Evolutionary conservation across 2,888 invertebrate species (phyloP).

Genomic region (Ctenicera cuprea): DNA sequence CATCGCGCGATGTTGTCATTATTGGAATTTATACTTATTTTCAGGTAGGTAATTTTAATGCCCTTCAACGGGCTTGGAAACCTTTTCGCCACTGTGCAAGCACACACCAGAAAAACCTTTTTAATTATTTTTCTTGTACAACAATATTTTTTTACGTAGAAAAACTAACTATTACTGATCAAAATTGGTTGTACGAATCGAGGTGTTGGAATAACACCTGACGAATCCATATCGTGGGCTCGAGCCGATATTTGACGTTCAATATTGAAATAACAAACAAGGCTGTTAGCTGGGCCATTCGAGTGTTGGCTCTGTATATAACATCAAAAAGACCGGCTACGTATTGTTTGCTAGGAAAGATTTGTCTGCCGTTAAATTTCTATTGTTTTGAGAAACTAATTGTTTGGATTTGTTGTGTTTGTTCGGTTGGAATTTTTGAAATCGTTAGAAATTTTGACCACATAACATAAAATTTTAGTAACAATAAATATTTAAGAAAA

Average conservation of each 20-base stretch:
- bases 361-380: slow-evolving; percentile 49
- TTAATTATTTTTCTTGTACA: too few relatives aligned
- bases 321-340: slow-evolving; percentile 49
- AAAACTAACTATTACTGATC: too few relatives aligned
- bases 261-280: slow-evolving; percentile 50
- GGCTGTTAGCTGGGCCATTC: slow-evolving; percentile 48
- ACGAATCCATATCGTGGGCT: slow-evolving; percentile 35
- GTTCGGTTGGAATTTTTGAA: slow-evolving; percentile 28
- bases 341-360: slow-evolving; percentile 45
- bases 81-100: too few relatives aligned
- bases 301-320: slow-evolving; percentile 47
- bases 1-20: background rate
- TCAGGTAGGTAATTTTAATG: too few relatives aligned
- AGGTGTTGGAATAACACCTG: slow-evolving; percentile 17
- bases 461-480: background rate
- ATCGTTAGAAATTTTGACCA: slow-evolving; percentile 19
- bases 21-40: background rate
- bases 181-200: background rate
- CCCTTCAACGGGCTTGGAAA: too few relatives aligned
- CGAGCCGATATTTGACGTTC: slow-evolving; percentile 48
- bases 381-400: slow-evolving; percentile 49
- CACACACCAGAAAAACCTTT: too few relatives aligned
- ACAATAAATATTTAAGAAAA: too few relatives aligned
- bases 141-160: too few relatives aligned
- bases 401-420: slow-evolving; percentile 34